phyloP scores from a whole-genome alignment of 2,888 invertebrate genomes.

The Drosophila planitibia region DNA sequence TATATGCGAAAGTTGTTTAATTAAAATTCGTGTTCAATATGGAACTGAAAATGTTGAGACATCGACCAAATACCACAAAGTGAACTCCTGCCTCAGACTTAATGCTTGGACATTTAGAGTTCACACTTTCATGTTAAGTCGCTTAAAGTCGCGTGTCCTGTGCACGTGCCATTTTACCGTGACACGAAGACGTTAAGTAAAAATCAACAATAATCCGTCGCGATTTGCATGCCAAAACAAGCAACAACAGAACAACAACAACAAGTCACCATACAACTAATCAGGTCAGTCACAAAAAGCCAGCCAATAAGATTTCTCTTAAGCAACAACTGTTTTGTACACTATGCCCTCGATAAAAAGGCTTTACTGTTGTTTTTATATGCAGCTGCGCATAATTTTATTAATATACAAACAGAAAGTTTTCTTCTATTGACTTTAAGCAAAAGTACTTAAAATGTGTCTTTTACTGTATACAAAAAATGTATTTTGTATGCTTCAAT shows the following conservation, averaged over 20 bases:
- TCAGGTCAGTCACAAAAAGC: constrained; percentile 51
- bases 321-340: not conserved
- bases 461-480: not conserved
- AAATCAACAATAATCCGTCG: constrained; percentile 43
- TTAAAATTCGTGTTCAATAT: constrained; percentile 17
- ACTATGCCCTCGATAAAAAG: constrained; percentile 4
- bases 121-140: constrained; percentile 8
- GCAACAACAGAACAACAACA: constrained; percentile 7
- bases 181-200: constrained; percentile 41
- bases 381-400: not conserved
- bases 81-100: not conserved
- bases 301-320: constrained; percentile 35
- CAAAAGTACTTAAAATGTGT: not conserved
- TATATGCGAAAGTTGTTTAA: constrained; percentile 9
- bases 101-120: constrained; percentile 15
- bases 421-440: not conserved
- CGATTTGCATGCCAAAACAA: constrained; percentile 62
- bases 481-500: not conserved
- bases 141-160: constrained; percentile 36
- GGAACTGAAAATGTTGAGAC: constrained; percentile 1
- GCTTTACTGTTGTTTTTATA: not conserved
- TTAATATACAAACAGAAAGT: not conserved
- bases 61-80: not conserved
- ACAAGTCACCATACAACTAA: constrained; percentile 22
- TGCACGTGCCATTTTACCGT: constrained; percentile 59